Percentiles rank a stretch among this genome's conserved stretches.
These are phyloP conservation scores for Lutjanus erythropterus DNA, from an alignment of 2,113 vertebrate species.

Conservation along the genomic window DNA sequence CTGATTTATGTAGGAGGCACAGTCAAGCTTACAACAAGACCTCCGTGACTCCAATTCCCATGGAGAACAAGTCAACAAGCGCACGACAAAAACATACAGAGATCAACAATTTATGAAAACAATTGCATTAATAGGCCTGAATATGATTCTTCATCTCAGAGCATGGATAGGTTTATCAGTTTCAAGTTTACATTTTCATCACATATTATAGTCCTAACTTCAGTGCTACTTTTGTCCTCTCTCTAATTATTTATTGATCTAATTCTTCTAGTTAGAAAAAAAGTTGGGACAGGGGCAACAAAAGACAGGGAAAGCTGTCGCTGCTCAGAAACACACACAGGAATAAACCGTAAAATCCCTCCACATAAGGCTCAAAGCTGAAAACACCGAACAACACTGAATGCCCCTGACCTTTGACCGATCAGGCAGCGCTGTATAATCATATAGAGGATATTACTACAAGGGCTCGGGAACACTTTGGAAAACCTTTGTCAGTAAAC, in stretches of 20 bases:
- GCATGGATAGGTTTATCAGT: not conserved
- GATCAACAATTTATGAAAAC: not conserved
- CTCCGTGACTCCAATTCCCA: constrained; percentile 12
- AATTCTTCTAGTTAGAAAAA: too few species aligned
- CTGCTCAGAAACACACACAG: too few species aligned
- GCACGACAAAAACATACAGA: not conserved
- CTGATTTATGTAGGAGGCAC: constrained; percentile 39
- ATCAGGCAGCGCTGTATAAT: too few species aligned
- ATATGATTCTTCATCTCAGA: not conserved
- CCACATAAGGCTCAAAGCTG: too few species aligned
- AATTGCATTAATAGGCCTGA: not conserved
- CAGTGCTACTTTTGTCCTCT: not conserved
- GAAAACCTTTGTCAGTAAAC: too few species aligned
- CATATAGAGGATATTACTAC: too few species aligned
- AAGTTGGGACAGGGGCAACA: too few species aligned
- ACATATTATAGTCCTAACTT: not conserved
- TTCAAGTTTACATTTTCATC: not conserved
- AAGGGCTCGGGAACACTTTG: too few species aligned
- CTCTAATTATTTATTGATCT: not conserved
- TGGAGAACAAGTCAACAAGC: constrained; percentile 23
- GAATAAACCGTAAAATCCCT: too few species aligned
- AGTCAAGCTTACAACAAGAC: not conserved
- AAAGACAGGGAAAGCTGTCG: too few species aligned
- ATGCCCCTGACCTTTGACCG: too few species aligned
- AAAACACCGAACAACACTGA: too few species aligned